Evolutionary conservation across 92 coral and sea anemone species (phyloP).

Genomic region (Isaurus tuberculatus): DNA sequence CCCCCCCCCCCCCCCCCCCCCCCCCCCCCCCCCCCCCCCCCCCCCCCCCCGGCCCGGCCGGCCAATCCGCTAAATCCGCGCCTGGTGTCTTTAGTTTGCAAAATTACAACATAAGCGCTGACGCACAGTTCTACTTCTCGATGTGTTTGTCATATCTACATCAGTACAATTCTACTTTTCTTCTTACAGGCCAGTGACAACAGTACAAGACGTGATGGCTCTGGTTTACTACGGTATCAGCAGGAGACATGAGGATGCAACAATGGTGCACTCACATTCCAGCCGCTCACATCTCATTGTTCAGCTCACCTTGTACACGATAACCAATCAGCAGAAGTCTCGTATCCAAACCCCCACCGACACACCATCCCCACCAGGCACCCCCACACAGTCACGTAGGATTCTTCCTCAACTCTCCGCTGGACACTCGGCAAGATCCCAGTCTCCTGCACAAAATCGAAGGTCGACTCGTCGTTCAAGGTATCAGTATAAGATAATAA

Average conservation of each 20-base stretch:
- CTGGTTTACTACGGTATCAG: conserved; percentile 93
- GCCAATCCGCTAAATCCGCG: too few species aligned
- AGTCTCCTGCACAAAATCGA: conserved; percentile 88
- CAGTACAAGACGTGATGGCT: conserved; percentile 93
- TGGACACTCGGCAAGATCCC: conserved; percentile 75
- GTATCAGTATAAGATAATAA: conserved; percentile 14
- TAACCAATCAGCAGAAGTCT: conserved; percentile 70
- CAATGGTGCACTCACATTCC: conserved; percentile 99
- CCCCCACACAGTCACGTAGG: conserved; percentile 85
- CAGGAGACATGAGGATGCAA: conserved; percentile 98
- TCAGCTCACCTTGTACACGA: conserved; percentile 87
- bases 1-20: too few species aligned
- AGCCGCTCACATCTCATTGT: conserved; percentile 99
- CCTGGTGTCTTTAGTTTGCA: too few species aligned
- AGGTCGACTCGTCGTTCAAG: conserved; percentile 72
- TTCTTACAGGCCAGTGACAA: conserved; percentile 72
- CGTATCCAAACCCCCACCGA: conserved; percentile 78
- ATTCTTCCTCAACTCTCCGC: conserved; percentile 84
- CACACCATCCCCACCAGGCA: conserved; percentile 97
- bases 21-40: too few species aligned
- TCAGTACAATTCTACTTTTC: background rate
- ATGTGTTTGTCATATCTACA: background rate
- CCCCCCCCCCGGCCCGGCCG: too few species aligned
- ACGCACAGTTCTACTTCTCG: background rate
- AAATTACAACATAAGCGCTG: too few species aligned